These are phyloP conservation scores for Norana najaformis DNA, from an alignment of 2,888 invertebrate genomes.

Conservation along the genomic window DNA sequence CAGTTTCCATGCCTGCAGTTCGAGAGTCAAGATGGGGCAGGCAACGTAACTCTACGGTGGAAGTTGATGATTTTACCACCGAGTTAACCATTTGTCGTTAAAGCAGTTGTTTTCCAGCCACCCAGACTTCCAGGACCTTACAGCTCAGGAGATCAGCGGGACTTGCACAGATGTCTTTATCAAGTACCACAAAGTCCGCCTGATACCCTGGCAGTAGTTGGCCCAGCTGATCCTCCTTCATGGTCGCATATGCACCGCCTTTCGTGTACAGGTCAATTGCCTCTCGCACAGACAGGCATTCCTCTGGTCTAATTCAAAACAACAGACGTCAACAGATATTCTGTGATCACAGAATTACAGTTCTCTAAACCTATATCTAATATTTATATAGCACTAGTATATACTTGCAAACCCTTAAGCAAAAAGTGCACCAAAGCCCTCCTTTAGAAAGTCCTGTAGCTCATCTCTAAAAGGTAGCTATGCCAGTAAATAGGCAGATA, in stretches of 20 bases:
- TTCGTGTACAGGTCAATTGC: conserved; percentile 45
- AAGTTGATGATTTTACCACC: background rate
- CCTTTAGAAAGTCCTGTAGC: too few relatives aligned
- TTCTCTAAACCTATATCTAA: too few relatives aligned
- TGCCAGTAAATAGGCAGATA: too few relatives aligned
- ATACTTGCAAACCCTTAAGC: too few relatives aligned
- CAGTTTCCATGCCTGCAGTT: too few relatives aligned
- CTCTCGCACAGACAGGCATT: conserved; percentile 38
- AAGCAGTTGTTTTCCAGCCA: conserved; percentile 34
- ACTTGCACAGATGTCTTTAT: conserved; percentile 33
- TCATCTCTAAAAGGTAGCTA: too few relatives aligned
- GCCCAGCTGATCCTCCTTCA: conserved; percentile 42
- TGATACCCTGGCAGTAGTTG: conserved; percentile 42
- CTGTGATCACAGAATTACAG: background rate
- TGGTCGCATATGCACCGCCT: conserved; percentile 41
- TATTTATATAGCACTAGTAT: too few relatives aligned
- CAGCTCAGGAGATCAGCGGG: conserved; percentile 36
- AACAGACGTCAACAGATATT: background rate
- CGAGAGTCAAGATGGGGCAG: too few relatives aligned
- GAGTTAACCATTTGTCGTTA: background rate
- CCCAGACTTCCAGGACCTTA: conserved; percentile 41
- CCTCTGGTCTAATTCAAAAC: conserved; percentile 40
- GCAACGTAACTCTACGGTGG: too few relatives aligned
- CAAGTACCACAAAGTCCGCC: conserved; percentile 44
- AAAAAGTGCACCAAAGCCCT: too few relatives aligned